Conservation (phyloP, 1,140 invertebrate species). For the Calosoma granatense region DNA sequence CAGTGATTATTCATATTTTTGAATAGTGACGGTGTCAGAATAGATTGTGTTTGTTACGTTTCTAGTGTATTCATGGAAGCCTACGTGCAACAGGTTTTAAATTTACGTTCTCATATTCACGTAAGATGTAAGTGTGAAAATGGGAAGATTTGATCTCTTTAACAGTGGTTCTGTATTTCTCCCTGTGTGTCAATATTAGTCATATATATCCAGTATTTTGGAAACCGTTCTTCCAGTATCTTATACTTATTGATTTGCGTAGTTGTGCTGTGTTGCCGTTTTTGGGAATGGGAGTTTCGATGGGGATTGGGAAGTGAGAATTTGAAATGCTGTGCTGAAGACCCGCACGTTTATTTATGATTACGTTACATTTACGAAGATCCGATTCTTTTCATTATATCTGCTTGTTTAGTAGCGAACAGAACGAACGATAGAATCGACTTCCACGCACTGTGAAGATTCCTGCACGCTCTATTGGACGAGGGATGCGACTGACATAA, state of each 20-base stretch:
- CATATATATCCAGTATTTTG: neutral
- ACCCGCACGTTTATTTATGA: neutral
- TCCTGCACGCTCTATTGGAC: conserved; percentile 1
- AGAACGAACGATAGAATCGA: neutral
- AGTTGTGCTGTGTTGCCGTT: neutral
- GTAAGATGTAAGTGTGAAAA: neutral
- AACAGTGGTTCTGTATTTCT: neutral
- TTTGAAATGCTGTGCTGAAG: neutral
- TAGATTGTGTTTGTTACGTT: too few species aligned
- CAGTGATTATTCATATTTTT: too few species aligned
- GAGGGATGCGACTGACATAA: neutral
- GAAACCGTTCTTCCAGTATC: neutral
- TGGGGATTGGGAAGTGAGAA: neutral
- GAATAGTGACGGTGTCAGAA: too few species aligned
- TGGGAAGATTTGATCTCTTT: neutral
- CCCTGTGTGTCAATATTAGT: neutral
- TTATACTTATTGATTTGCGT: conserved; percentile 2
- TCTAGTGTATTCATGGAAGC: too few species aligned
- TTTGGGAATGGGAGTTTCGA: neutral
- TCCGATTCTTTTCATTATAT: neutral
- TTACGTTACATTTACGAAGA: neutral
- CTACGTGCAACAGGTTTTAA: neutral
- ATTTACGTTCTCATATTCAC: neutral
- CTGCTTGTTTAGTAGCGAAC: conserved; percentile 1
- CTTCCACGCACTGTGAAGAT: neutral